Percentiles rank a stretch among this genome's conserved stretches.
These are phyloP conservation scores for Chrysaora quinquecirrha DNA, from an alignment of 30 jellyfish, hydroid and myxozoan genomes.

Conservation along the genomic window DNA sequence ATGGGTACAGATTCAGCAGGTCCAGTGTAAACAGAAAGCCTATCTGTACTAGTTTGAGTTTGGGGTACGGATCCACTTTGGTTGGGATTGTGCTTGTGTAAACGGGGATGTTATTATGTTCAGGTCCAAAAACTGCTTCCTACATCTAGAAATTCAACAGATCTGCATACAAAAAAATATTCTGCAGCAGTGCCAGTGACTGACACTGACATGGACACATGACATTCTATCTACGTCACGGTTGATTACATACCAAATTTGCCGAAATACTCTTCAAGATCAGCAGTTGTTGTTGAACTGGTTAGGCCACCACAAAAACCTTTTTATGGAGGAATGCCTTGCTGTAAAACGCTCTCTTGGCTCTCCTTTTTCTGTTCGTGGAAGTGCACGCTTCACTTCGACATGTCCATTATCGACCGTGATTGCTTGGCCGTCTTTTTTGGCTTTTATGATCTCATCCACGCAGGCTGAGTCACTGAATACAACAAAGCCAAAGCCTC, in stretches of 20 bases:
- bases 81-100: too few species aligned
- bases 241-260: conserved; percentile 61
- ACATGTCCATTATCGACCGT: conserved; percentile 76
- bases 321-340: conserved; percentile 41
- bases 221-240: too few species aligned
- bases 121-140: too few species aligned
- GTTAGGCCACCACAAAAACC: conserved; percentile 94
- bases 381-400: conserved; percentile 94
- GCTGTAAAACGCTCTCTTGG: conserved; percentile 29
- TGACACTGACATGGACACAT: too few species aligned
- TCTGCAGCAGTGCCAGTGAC: too few species aligned
- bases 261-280: conserved; percentile 66
- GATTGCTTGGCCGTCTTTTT: conserved; percentile 74
- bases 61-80: too few species aligned
- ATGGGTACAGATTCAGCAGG: too few species aligned
- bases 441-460: conserved; percentile 76
- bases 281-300: conserved; percentile 60
- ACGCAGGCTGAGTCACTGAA: conserved; percentile 80
- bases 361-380: conserved; percentile 55
- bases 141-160: too few species aligned
- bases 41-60: too few species aligned
- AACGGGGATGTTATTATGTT: too few species aligned
- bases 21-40: too few species aligned
- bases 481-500: conserved; percentile 93
- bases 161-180: too few species aligned